Base-by-base conservation (phyloP, 53 echinoderm and acorn worm species). In the Zoroaster sp. region DNA sequence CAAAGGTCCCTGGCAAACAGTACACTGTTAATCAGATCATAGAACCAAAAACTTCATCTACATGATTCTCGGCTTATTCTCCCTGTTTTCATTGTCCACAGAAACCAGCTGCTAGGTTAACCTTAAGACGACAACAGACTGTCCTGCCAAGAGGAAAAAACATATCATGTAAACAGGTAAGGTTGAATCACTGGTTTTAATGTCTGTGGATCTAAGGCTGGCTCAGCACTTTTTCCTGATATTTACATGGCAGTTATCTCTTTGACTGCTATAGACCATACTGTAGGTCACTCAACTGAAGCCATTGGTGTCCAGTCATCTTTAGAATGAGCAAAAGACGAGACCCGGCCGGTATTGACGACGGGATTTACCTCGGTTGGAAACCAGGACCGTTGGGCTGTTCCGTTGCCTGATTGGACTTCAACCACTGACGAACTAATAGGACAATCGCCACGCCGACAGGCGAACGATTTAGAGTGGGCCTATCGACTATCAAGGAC, bases 261-360 rank as follows among this genome's bases (percentile, higher is more conserved):
- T 35, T 71, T 35, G 71, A 38, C 71, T 71, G 38, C 38, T 71
- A 18, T 71, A 38, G 35, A 71, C 14, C 14, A 47, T 47, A 47
- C 38, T 71, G 35, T 71, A 71, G 35, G 38, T 36, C 38, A n/a
- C n/a, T 11, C 7, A 59, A 59, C 63, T 11, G 63, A 25, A 59
- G 63, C 28, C 63, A 25, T 59, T 59, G 63, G 15, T 10, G 11
- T 28, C 63, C 40, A 13, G 74, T 0, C 74, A 25, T 18, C 40
- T 85, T 35, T 69, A 85, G 85, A 85, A 85, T 85, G 85, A 85
- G 71, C 85, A 70, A 69, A 51, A 33, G 71, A n/a, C 85, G 85
- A 5, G 85, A 85, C 49, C 70, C 37, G 43, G 69, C 85, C 9
- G 71, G 70, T 32, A 71, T 85, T 34, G 85, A 85, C 70, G 85